Base-by-base conservation (phyloP, 2,113 vertebrate genomes). In the Nothocercus julius region DNA sequence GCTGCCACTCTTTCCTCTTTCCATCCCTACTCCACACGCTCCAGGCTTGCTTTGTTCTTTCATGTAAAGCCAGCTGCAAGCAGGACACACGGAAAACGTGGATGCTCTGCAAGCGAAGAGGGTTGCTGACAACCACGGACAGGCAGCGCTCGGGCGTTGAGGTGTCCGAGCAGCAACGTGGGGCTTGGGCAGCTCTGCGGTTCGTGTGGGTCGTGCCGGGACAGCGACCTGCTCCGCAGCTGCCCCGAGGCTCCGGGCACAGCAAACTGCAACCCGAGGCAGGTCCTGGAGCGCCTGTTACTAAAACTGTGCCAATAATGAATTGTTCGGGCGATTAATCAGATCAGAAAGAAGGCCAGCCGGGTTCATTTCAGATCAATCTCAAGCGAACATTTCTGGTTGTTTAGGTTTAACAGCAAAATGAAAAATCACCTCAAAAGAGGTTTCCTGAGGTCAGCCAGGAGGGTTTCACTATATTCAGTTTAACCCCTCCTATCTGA, bases 291-390 rank as follows among this genome's bases (percentile, higher is more conserved):
- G n/a, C 45, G 66, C 38, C 45, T 72, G 45, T 69, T 92, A 89
- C 84, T 89, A 89, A 84, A 84, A 75, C 56, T n/a, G 24, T 34
- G 21, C 51, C 86, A 94, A 83, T 86, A 90, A 1, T 1, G 58
- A 75, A 75, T 86, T 70, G n/a, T 81, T 92, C 54, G 6, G 67
- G 28, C 56, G 59, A 78, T 94, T 92, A 90, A 92, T 90, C 90
- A 90, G 74, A 83, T 27, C 24, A 70, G 68, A 59, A 56, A 58
- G 70, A 73, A 87, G 76, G 68, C 88, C 88, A 88, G 7, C 36
- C 21, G 64, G 59, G 82, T 90, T 95, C 72, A 45, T 62, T 82
- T 83, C 63, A 88, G 79, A 70, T 77, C 40, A 82, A 21, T 36
- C 59, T 70, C 16, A 90, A 68, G 34, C 0, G 0, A 81, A 56